Conservation (phyloP, 1,140 invertebrate genomes). For the Camponotus pennsylvanicus region DNA sequence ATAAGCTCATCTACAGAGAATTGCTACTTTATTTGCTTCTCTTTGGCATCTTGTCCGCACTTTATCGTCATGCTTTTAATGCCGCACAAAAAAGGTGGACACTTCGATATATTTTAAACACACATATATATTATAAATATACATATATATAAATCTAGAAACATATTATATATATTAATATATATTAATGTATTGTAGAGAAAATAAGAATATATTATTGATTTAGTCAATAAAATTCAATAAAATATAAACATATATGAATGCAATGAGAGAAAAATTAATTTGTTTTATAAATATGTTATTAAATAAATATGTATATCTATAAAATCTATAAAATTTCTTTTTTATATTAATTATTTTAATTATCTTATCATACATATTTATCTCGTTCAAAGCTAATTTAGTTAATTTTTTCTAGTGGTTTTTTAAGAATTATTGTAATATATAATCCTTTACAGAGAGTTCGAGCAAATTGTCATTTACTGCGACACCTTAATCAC, state of each 20-base stretch:
- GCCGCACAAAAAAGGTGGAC: slow-evolving; percentile 87
- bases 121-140: not conserved
- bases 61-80: slow-evolving; percentile 89
- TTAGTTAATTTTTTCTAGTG: not conserved
- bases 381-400: slow-evolving; percentile 42
- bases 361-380: not conserved
- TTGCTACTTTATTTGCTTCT: slow-evolving; percentile 88
- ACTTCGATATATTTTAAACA: not conserved
- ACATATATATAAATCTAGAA: not conserved
- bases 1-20: slow-evolving; percentile 92
- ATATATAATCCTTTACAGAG: slow-evolving; percentile 79
- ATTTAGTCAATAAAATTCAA: too few relatives aligned
- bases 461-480: slow-evolving; percentile 88
- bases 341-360: not conserved
- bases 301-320: not conserved
- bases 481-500: slow-evolving; percentile 90
- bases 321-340: too few relatives aligned
- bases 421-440: not conserved
- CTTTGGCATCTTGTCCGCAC: slow-evolving; percentile 88
- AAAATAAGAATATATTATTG: too few relatives aligned
- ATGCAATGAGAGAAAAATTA: too few relatives aligned
- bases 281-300: too few relatives aligned
- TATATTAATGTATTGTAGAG: too few relatives aligned
- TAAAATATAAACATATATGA: too few relatives aligned
- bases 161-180: too few relatives aligned